Conservation (phyloP, 2,888 invertebrate species). For the Zootermopsis nevadensis region DNA sequence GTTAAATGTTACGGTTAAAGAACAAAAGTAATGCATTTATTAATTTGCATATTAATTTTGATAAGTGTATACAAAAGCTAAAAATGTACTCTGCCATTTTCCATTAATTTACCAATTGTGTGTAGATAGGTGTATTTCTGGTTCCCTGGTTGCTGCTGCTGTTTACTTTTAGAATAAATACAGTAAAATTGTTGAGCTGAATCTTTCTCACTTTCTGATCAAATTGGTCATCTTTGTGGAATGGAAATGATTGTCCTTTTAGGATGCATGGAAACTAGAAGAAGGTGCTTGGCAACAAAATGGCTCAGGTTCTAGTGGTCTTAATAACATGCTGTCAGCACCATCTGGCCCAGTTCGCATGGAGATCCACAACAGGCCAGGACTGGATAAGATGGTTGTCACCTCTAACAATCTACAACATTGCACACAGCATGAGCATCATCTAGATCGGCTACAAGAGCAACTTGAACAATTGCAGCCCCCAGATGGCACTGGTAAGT, state of each 20-base stretch:
- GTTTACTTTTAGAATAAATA: no score
- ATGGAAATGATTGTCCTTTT: background rate
- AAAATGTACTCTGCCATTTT: no score
- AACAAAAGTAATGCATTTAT: no score
- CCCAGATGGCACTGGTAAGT: constrained; percentile 31
- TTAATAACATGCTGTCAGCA: background rate
- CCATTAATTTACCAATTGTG: no score
- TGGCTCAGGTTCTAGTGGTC: constrained; percentile 6
- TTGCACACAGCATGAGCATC: background rate
- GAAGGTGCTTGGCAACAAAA: constrained; percentile 4
- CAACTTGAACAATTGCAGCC: background rate
- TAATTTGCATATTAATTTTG: no score
- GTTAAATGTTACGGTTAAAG: no score
- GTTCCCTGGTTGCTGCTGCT: no score
- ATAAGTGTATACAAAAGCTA: no score
- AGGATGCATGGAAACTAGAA: constrained; percentile 43
- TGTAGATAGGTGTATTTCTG: no score
- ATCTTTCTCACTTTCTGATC: no score
- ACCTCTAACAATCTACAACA: constrained; percentile 6
- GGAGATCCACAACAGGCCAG: constrained; percentile 70
- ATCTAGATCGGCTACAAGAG: background rate
- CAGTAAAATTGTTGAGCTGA: no score
- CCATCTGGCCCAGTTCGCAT: constrained; percentile 49
- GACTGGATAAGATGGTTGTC: constrained; percentile 70
- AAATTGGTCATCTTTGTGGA: background rate